Evolutionary conservation across 2,113 vertebrate species (phyloP).

Genomic region (Pollachius pollachius): DNA sequence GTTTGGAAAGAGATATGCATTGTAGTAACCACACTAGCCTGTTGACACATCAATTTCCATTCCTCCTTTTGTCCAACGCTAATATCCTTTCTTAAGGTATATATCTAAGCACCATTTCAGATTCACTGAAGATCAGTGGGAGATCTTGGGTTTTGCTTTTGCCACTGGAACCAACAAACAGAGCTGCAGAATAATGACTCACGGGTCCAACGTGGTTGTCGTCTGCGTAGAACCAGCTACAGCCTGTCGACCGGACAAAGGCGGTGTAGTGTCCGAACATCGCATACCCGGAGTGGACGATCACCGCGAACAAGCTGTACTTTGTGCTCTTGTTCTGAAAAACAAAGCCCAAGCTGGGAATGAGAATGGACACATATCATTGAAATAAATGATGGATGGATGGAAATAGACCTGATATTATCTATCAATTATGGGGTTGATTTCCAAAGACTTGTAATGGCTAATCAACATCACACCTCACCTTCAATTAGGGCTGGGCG

Average conservation of each 20-base stretch:
- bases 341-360: slow-evolving; percentile 2
- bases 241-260: slow-evolving; percentile 34
- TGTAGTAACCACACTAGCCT: too few species aligned
- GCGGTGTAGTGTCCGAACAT: slow-evolving; percentile 67
- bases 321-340: slow-evolving; percentile 31
- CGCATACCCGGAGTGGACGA: slow-evolving; percentile 59
- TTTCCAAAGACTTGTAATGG: too few species aligned
- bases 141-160: too few species aligned
- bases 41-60: too few species aligned
- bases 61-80: too few species aligned
- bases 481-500: too few species aligned
- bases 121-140: too few species aligned
- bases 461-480: too few species aligned
- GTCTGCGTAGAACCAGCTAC: slow-evolving; percentile 59
- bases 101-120: too few species aligned
- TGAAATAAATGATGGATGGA: background rate
- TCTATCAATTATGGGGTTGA: background rate
- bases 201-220: slow-evolving; percentile 50
- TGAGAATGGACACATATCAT: background rate
- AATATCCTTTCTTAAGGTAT: too few species aligned
- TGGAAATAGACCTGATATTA: background rate
- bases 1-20: too few species aligned
- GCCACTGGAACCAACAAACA: too few species aligned
- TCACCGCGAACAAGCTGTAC: slow-evolving; percentile 70
- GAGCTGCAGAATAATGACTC: background rate